Evolutionary conservation across 2,888 invertebrate genomes (phyloP).

Genomic region (Brachylomia viminalis): DNA sequence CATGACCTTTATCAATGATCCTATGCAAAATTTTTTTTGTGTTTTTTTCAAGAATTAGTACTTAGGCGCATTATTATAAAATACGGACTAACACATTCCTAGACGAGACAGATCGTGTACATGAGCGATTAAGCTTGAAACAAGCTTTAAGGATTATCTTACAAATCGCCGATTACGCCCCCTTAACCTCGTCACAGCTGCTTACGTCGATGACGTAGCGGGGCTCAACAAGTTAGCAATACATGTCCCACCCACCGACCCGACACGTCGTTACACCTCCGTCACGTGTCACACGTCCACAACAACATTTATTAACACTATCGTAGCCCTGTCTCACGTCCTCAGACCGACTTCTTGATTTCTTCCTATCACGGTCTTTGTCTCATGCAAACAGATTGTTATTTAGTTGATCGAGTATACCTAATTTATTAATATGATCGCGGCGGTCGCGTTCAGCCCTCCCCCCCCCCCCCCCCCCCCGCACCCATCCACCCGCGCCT

Average conservation of each 20-base stretch:
- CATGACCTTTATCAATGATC: background rate
- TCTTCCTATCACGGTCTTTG: slow-evolving; percentile 46
- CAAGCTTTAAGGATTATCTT: slow-evolving; percentile 27
- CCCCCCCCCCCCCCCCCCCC: slow-evolving; percentile 62
- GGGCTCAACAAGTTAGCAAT: slow-evolving; percentile 60
- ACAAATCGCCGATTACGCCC: slow-evolving; percentile 32
- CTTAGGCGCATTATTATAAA: background rate
- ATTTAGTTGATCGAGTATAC: slow-evolving; percentile 81
- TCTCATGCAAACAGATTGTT: slow-evolving; percentile 71
- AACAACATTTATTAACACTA: slow-evolving; percentile 20
- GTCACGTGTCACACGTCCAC: slow-evolving; percentile 12
- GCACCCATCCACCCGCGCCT: slow-evolving; percentile 75
- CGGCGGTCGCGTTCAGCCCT: slow-evolving; percentile 72
- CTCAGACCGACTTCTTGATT: slow-evolving; percentile 44
- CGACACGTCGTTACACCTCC: slow-evolving; percentile 20
- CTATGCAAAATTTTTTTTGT: no score
- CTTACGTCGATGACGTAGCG: slow-evolving; percentile 22
- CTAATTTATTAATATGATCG: slow-evolving; percentile 84
- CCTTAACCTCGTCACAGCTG: slow-evolving; percentile 46
- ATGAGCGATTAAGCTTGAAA: background rate
- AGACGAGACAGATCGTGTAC: background rate
- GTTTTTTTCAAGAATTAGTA: background rate
- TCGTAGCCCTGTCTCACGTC: background rate
- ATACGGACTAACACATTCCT: background rate
- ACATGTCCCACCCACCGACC: slow-evolving; percentile 34